Conservation (phyloP, 2,797 vertebrate species). For the Erethizon dorsatum region DNA sequence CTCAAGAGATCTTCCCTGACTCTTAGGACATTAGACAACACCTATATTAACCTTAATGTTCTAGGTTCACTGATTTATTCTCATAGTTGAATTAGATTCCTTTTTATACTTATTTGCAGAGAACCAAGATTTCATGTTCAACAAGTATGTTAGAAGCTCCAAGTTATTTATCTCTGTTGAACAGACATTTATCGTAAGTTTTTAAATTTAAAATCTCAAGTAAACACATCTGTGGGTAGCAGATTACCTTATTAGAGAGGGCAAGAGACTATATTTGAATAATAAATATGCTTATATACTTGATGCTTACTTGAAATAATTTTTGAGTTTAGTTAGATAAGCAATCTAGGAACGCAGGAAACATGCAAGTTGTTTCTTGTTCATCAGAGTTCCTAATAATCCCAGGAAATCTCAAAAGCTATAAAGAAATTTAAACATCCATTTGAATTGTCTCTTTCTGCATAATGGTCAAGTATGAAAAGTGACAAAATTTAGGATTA, state of each 20-base stretch:
- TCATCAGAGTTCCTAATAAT: constrained; percentile 43
- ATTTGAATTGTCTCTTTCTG: not conserved
- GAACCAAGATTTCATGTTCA: not conserved
- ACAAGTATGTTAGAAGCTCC: not conserved
- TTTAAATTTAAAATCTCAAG: not conserved
- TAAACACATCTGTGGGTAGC: not conserved
- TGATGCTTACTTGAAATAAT: constrained; percentile 25
- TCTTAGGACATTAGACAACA: not conserved
- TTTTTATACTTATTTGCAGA: not conserved
- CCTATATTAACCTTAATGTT: not conserved
- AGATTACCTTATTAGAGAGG: not conserved
- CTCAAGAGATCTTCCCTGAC: not conserved
- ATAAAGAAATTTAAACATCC: constrained; percentile 3
- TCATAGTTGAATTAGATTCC: not conserved
- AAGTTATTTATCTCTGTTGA: not conserved
- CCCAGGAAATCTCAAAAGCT: not conserved
- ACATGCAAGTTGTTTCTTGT: not conserved
- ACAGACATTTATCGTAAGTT: not conserved
- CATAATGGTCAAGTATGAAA: not conserved
- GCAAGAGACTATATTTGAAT: not conserved
- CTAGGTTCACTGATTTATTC: not conserved
- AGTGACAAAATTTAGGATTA: not conserved
- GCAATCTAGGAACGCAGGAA: not conserved
- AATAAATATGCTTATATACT: not conserved
- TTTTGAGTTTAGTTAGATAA: not conserved